Base-by-base conservation (phyloP, 1,140 invertebrate genomes). In the Drosophila nebulosa region DNA sequence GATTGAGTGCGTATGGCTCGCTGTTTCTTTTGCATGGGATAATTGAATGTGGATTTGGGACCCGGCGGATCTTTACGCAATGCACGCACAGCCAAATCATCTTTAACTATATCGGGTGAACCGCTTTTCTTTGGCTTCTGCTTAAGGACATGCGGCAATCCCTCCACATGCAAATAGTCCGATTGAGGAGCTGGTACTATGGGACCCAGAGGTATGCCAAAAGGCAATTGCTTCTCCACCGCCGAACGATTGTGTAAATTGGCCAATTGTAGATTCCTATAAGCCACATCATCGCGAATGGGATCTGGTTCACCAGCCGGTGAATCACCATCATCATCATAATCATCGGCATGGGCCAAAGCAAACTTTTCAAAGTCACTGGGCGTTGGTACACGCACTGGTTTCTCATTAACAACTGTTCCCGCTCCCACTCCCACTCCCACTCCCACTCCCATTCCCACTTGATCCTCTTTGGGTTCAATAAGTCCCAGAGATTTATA, bases 171-270 rank as follows among this genome's bases (percentile, higher is more conserved):
- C 36, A 98, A 92, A 83, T 98, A 98, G 89, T 98, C 96, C 69
- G 94, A 96, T 53, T 95, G 94, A 0, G 96, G 93, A 0, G 90
- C 83, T 5, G 94, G 93, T 0, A 96, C 93, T 4, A 97, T 94
- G 6, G 96, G 96, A 4, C 96, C 96, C 7, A 97, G 80, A 0
- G 97, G 97, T 79, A 98, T 97, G 12, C 97, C 97, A 91, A 98
- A 98, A 0, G 96, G 96, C 22, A 96, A 97, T 85, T 97, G 97
- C 5, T 95, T 96, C 62, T 97, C 96, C 0, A 93, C 74, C 1
- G 93, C 75, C 1, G 96, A 93, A 84, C 94, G 95, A 22, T 95
- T 91, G 12, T 93, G 94, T 85, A 94, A 95, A 76, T 96, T 97
- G 1, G 95, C 94, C 83, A 96, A 94, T 79, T 95, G 95, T 57